phyloP scores from a whole-genome alignment of 1,140 invertebrate species.

The Drosophila dunni region DNA sequence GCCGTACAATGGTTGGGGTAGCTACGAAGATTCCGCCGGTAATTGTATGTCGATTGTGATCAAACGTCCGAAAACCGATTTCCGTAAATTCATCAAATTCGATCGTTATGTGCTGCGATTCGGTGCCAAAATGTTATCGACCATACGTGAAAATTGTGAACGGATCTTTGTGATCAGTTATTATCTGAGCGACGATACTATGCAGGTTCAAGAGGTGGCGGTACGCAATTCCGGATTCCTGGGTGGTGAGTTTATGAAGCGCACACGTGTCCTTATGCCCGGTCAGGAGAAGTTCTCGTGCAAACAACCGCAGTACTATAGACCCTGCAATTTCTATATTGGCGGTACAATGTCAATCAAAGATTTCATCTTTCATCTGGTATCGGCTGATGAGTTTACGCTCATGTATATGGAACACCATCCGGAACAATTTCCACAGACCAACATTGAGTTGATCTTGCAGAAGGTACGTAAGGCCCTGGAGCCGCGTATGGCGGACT shows the following conservation, averaged over 20 bases:
- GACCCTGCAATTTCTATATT: slow-evolving; percentile 91
- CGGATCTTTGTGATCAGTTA: slow-evolving; percentile 93
- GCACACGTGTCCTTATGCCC: slow-evolving; percentile 89
- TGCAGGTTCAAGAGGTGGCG: slow-evolving; percentile 91
- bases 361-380: slow-evolving; percentile 90
- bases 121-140: slow-evolving; percentile 90
- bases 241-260: slow-evolving; percentile 89
- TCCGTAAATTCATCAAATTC: slow-evolving; percentile 92
- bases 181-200: slow-evolving; percentile 92
- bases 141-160: slow-evolving; percentile 88
- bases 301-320: slow-evolving; percentile 90
- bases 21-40: slow-evolving; percentile 93
- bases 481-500: slow-evolving; percentile 71
- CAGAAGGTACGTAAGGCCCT: slow-evolving; percentile 88
- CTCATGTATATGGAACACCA: slow-evolving; percentile 94
- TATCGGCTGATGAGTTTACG: slow-evolving; percentile 93
- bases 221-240: slow-evolving; percentile 90
- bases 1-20: slow-evolving; percentile 95
- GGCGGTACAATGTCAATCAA: slow-evolving; percentile 91
- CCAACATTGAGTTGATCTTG: slow-evolving; percentile 89
- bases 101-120: slow-evolving; percentile 92
- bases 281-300: slow-evolving; percentile 89
- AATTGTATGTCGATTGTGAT: slow-evolving; percentile 93
- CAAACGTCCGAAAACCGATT: slow-evolving; percentile 90
- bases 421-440: slow-evolving; percentile 89